These are phyloP conservation scores for Synanthedon andrenaeformis DNA, from an alignment of 2,888 invertebrate species.

Conservation along the genomic window DNA sequence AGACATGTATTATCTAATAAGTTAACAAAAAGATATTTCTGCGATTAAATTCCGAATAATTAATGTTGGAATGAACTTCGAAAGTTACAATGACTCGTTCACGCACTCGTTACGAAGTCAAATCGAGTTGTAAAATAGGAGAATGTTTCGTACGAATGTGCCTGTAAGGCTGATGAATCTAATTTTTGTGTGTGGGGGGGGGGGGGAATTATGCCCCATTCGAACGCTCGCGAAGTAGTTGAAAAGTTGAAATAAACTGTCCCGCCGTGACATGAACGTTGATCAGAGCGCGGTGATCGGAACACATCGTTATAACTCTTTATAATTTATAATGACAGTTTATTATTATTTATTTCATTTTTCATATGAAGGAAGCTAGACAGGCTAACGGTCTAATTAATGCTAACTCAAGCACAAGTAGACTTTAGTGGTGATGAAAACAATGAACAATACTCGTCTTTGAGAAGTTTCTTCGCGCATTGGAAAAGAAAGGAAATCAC, in stretches of 20 bases:
- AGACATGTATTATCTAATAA: too few species aligned
- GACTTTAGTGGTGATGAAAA: too few species aligned
- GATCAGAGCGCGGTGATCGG: constrained; percentile 5
- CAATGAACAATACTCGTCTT: too few species aligned
- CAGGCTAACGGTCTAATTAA: too few species aligned
- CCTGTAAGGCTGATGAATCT: constrained; percentile 56
- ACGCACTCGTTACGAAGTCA: constrained; percentile 44
- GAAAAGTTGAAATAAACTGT: constrained; percentile 66
- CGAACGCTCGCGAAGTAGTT: constrained; percentile 54
- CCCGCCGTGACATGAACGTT: constrained; percentile 59
- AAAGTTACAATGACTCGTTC: constrained; percentile 40
- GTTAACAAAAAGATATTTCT: too few species aligned
- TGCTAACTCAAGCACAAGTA: too few species aligned
- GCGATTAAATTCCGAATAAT: too few species aligned
- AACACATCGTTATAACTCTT: not conserved
- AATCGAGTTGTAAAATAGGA: constrained; percentile 47
- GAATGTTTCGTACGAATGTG: constrained; percentile 47
- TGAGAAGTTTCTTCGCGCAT: too few species aligned
- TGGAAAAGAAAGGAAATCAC: too few species aligned
- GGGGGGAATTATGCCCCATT: constrained; percentile 65
- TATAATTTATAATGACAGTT: too few species aligned
- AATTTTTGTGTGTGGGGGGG: constrained; percentile 51
- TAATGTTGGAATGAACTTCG: not conserved
- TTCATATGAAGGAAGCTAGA: too few species aligned
- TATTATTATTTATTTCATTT: too few species aligned